Evolutionary conservation across 2,797 vertebrate species (phyloP), one percentile per base, ranked within the genome.

Genomic region (Emys orbicularis): DNA sequence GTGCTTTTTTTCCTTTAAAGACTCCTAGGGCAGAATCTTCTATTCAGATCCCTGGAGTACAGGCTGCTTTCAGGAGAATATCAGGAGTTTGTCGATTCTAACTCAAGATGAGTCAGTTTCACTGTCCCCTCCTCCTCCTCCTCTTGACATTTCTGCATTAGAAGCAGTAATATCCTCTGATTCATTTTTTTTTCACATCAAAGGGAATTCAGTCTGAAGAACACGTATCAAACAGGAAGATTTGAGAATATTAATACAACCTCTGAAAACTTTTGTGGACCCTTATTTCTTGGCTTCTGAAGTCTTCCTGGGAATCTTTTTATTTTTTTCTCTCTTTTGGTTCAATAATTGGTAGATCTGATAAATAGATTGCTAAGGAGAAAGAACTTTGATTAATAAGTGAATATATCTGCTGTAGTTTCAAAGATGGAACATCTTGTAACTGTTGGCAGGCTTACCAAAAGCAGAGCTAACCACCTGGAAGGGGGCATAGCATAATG

Each of bases 381-480:
- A 92, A 79, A 90, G 84, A 87, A 95, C 79, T 96, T 96, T 96
- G 94, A 96, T 97, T 96, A 97, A 94, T 97, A 97, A 96, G 83
- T 94, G 94, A 97, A 91, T 95, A 83, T 93, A 95, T 94, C 95
- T 97, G 88, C 86, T 88, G 68, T 83, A 83, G 68, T 94, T 91
- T 92, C 83, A 97, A 96, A 92, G 95, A 96, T 96, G 94, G 88
- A 97, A 96, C 95, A 95, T 96, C 89, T 96, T 96, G 94, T 97
- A 96, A 88, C 89, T 94, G 83, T 86, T 97, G 96, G 94, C 95
- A 97, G 77, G 4, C 0, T 91, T 90, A 87, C 89, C 95, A 53
- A 89, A 97, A 94, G 86, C 95, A 15, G 94, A 94, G 96, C 86
- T 93, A 86, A 91, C 86, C 56, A 96, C 89, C 61, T 93, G 89